Evolutionary conservation across 2,797 vertebrate species (phyloP).

Genomic region (Mormyrus hasselquistii): DNA sequence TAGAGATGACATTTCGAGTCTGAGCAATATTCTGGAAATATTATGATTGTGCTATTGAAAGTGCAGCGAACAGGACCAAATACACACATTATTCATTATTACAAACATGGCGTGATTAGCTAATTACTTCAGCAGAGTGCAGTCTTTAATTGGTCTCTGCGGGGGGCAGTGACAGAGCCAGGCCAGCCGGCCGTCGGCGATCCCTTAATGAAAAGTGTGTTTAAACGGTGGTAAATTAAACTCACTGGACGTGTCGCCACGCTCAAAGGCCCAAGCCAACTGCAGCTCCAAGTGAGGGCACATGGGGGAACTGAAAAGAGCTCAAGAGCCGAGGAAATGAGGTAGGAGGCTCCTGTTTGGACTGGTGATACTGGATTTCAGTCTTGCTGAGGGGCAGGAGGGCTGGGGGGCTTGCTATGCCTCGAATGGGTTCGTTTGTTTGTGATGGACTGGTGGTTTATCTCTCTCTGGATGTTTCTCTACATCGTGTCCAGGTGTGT

Average conservation of each 20-base stretch:
- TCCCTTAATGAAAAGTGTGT: neutral
- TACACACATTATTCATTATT: slow-evolving; percentile 5
- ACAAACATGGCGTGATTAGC: neutral
- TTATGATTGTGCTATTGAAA: neutral
- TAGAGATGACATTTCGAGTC: neutral
- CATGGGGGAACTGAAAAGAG: neutral
- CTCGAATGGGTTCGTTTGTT: neutral
- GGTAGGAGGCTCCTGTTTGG: neutral
- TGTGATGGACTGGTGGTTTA: neutral
- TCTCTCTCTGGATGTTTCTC: neutral
- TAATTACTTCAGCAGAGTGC: slow-evolving; percentile 3
- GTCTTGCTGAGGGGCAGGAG: neutral
- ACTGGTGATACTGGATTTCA: neutral
- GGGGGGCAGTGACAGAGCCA: neutral
- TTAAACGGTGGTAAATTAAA: neutral
- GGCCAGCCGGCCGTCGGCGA: neutral
- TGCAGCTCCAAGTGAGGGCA: neutral
- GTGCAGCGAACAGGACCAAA: neutral
- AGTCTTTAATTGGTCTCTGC: neutral
- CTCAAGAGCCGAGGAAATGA: neutral
- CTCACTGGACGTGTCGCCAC: neutral
- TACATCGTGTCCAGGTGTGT: neutral
- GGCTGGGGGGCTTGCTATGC: neutral
- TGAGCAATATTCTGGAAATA: neutral
- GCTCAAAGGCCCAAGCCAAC: neutral